Evolutionary conservation across 2,113 vertebrate genomes (phyloP), one percentile per base, ranked within the genome.

Genomic region (Orientallactaga bullata): DNA sequence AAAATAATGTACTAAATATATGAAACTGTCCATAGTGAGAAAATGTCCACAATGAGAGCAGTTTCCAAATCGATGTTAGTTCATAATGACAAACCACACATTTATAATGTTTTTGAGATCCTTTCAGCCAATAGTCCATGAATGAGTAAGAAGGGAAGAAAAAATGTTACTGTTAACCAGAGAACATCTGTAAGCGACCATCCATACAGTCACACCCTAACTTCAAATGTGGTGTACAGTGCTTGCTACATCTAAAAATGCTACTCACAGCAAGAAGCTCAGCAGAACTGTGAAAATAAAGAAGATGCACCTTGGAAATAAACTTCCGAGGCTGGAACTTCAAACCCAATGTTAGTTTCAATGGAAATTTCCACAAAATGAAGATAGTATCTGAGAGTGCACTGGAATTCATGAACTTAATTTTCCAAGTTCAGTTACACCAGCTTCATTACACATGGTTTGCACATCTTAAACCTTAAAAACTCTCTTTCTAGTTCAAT

Each of bases 301-400:
- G 28, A 61, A 94, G 80, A 42, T 17, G 2, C 7, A 13, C 51
- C 61, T 79, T 90, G 89, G 92, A 88, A 90, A 83, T 76, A 85
- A 92, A 55, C 74, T 90, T 47, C 30, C 32, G 42, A 16, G 28
- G 65, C 78, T 88, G 17, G 55, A 95, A 82, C 90, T 73, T 89
- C 80, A 65, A 92, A 47, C 8, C 55, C n/a, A 26, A n/a, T 79
- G 71, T 76, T 92, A 92, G 61, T 90, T 92, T 78, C 83, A 55
- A 94, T 35, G 85, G 79, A 90, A 79, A 89, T 32, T 85, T 86
- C 85, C 79, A 83, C 88, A 83, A 93, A 94, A 80, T 13, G 39
- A 96, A 6, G 35, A 24, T 11, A 37, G 39, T 35, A 26, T 90
- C 60, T 24, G 2, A 86, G 83, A 83, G 23, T 63, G 3, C 17